phyloP scores from a whole-genome alignment of 2,797 vertebrate species.

The Chelmon rostratus region DNA sequence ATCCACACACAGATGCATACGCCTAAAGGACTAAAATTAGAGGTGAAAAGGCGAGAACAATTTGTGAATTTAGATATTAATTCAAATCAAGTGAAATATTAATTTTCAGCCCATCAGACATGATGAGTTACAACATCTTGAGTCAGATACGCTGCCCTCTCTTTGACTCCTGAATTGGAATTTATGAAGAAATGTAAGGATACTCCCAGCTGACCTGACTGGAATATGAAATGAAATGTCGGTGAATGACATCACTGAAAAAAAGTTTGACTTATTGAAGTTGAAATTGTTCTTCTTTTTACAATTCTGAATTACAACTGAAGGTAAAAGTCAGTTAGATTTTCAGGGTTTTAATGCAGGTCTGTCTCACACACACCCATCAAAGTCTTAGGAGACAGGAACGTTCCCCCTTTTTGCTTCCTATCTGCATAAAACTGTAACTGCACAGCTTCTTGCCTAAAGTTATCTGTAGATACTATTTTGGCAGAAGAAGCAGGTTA shows the following conservation, averaged over 20 bases:
- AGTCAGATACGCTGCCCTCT: conserved; percentile 9
- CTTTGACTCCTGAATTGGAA: conserved; percentile 11
- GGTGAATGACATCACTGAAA: background rate
- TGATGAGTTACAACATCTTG: background rate
- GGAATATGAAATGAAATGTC: conserved; percentile 21
- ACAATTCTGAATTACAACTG: background rate
- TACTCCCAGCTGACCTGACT: background rate
- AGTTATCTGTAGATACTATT: too few species aligned
- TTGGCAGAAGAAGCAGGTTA: too few species aligned
- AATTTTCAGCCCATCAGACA: background rate
- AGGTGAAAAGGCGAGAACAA: background rate
- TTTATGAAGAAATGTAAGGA: background rate
- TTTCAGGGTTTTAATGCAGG: background rate
- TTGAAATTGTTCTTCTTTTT: background rate
- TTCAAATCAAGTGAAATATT: conserved; percentile 7
- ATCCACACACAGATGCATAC: background rate
- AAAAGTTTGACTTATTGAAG: background rate
- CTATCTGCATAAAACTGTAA: background rate
- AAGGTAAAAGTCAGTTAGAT: conserved; percentile 1
- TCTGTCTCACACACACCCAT: background rate
- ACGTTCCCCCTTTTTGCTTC: conserved; percentile 27
- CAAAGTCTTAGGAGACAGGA: conserved; percentile 53
- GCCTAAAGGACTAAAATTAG: background rate
- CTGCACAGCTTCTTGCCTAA: too few species aligned
- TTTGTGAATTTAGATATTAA: conserved; percentile 4